A percentile compares a stretch with the other conserved stretches of the same genome.
Conservation (phyloP, 1,140 invertebrate genomes). For the Harpegnathos saltator region DNA sequence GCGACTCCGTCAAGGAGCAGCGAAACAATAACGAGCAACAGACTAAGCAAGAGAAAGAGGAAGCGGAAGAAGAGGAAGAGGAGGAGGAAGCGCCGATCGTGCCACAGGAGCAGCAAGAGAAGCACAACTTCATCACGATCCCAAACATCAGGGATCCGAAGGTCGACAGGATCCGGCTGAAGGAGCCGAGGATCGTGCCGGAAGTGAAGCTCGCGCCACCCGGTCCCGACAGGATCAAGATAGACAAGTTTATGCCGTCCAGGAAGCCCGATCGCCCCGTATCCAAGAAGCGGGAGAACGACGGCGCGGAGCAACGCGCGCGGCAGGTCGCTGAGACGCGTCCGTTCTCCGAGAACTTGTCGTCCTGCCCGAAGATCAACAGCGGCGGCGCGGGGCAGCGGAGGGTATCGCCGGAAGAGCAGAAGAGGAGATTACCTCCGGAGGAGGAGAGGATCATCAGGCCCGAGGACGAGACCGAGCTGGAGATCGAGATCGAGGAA, state of each 20-base stretch:
- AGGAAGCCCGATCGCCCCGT: conserved; percentile 2
- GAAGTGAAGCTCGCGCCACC: conserved; percentile 63
- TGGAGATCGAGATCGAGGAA: conserved; percentile 78
- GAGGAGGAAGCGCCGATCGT: conserved; percentile 66
- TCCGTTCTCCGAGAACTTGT: conserved; percentile 6
- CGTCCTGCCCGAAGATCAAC: conserved; percentile 24
- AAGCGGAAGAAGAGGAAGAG: conserved; percentile 51
- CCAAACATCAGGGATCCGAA: conserved; percentile 83
- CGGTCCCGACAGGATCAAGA: conserved; percentile 76
- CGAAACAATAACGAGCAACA: background rate
- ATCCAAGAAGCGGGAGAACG: conserved; percentile 28
- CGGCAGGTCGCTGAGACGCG: background rate
- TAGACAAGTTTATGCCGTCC: conserved; percentile 76
- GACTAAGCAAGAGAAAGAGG: conserved; percentile 20
- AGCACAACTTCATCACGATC: conserved; percentile 82
- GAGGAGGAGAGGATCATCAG: conserved; percentile 44
- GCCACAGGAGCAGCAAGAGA: conserved; percentile 59
- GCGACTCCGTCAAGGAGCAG: conserved; percentile 63
- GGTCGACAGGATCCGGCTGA: conserved; percentile 63
- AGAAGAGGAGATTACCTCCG: background rate
- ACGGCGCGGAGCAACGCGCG: background rate
- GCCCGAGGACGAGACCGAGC: conserved; percentile 57
- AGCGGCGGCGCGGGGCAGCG: conserved; percentile 15
- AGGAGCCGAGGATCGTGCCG: conserved; percentile 68
- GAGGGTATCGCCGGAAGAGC: conserved; percentile 9